Evolutionary conservation across 2,113 vertebrate genomes (phyloP).

Genomic region (Tenebrosternarchus preto): DNA sequence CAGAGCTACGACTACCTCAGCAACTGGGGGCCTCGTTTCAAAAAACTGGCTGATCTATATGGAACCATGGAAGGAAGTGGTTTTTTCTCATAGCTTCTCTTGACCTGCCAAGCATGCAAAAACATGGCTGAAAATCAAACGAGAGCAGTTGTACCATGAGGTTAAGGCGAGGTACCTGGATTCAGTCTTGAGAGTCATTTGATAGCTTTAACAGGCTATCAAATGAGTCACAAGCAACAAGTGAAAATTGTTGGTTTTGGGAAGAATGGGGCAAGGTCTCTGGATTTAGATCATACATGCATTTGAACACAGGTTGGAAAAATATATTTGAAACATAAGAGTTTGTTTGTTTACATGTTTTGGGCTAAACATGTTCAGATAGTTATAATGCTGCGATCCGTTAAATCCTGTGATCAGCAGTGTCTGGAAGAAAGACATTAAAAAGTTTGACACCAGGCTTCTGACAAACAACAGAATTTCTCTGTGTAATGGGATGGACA

Average conservation of each 20-base stretch:
- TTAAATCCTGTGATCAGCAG: constrained; percentile 56
- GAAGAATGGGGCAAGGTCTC: background rate
- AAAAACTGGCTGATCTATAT: constrained; percentile 95
- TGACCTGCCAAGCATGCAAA: constrained; percentile 46
- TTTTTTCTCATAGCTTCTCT: constrained; percentile 85
- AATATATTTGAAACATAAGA: constrained; percentile 63
- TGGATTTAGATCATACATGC: constrained; percentile 45
- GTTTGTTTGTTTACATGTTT: constrained; percentile 64
- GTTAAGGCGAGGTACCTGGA: constrained; percentile 56
- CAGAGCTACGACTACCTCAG: constrained; percentile 97
- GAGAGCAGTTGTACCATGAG: constrained; percentile 61
- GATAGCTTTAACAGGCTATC: background rate
- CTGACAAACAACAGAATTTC: constrained; percentile 55
- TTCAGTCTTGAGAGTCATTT: constrained; percentile 51
- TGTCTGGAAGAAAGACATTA: constrained; percentile 66
- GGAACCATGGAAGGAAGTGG: constrained; percentile 80
- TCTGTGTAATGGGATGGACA: constrained; percentile 19
- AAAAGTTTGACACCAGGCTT: constrained; percentile 63
- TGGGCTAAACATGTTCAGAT: constrained; percentile 65
- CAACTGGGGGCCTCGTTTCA: constrained; percentile 95
- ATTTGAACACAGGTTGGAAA: constrained; percentile 51
- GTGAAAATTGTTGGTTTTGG: background rate
- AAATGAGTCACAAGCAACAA: no score
- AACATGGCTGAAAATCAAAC: constrained; percentile 48
- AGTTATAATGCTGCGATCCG: constrained; percentile 66